Evolutionary conservation across 2,888 invertebrate genomes (phyloP), one percentile per base, ranked within the genome.

Genomic region (Epicampocera succincta): DNA sequence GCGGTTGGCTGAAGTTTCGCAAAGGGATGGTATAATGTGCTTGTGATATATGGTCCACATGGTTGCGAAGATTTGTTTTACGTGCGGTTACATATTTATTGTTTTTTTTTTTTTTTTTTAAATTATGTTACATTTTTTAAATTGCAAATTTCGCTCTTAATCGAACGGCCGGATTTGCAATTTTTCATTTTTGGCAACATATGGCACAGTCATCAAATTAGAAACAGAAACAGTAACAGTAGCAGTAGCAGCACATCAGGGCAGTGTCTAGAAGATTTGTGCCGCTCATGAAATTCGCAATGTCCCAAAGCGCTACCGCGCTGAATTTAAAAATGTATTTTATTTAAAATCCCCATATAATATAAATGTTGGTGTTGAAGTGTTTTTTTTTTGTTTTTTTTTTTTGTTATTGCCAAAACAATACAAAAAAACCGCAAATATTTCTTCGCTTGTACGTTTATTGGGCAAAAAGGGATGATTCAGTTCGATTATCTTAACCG

Each of bases 181-280:
- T 85, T 84, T 86, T 86, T 85, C 85, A 85, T 85, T 86, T 85
- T 82, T 80, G 84, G 83, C 80, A 86, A 85, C 87, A 87, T 86
- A 87, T 87, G 87, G 84, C 83, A 83, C 76, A 77, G 84, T 85
- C 84, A 86, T 86, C 85, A 87, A 86, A 86, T 85, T 86, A 84
- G 85, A 85, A 83, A 83, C 85, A 86, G 84, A 85, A 85, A 84
- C 76, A 86, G 84, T 85, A 85, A 84, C 76, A n/a, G n/a, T n/a
- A n/a, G n/a, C n/a, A n/a, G n/a, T n/a, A n/a, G n/a, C n/a, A 85
- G 81, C 77, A 78, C 82, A 74, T 75, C 63, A 42, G 54, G 21
- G 46, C 29, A 68, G 50, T 33, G 8, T 33, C 29, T 46, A 60
- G 50, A 40, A 65, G 44, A 29, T 48, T 25, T 73, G 69, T 52